A percentile compares a stretch with the other conserved stretches of the same genome.
Evolutionary conservation across 92 coral and sea anemone species (phyloP).

Genomic region (Palythoa caribaeorum): DNA sequence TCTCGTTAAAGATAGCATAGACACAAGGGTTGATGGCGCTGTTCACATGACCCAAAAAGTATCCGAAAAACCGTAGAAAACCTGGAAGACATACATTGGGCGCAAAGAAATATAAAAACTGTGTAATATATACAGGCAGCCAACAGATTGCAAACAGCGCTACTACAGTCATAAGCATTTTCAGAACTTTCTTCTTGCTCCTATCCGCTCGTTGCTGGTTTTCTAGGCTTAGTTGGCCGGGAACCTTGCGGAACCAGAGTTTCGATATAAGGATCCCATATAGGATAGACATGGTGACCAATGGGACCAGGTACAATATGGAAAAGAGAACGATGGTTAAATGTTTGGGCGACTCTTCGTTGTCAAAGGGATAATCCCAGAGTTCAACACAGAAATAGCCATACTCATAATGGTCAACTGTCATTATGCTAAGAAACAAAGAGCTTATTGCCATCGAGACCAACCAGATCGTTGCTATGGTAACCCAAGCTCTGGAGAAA

Average conservation of each 20-base stretch:
- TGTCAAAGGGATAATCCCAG: conserved; percentile 63
- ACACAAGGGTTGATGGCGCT: conserved; percentile 87
- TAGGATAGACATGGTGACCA: conserved; percentile 63
- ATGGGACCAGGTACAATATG: conserved; percentile 75
- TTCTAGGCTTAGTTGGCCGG: conserved; percentile 75
- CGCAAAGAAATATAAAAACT: conserved; percentile 71
- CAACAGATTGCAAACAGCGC: conserved; percentile 82
- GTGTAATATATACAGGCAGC: conserved; percentile 75
- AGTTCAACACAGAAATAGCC: conserved; percentile 59
- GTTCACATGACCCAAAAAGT: conserved; percentile 78
- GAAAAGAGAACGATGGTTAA: conserved; percentile 75
- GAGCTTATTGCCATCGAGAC: conserved; percentile 69
- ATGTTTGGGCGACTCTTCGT: conserved; percentile 49
- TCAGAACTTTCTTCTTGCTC: conserved; percentile 83
- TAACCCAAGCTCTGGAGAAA: conserved; percentile 66
- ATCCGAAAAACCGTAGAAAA: conserved; percentile 61
- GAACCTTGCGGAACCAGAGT: conserved; percentile 88
- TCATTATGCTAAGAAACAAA: conserved; percentile 70
- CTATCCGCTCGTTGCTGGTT: conserved; percentile 78
- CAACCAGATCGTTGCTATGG: conserved; percentile 76
- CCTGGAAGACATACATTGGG: conserved; percentile 62
- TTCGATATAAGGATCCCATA: conserved; percentile 75
- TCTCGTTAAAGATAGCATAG: conserved; percentile 78
- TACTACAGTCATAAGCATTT: conserved; percentile 82
- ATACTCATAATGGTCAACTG: conserved; percentile 5